Evolutionary conservation across 2,888 invertebrate species (phyloP), one percentile per base, ranked within the genome.

Genomic region (Himalopsyche kuldschensis): DNA sequence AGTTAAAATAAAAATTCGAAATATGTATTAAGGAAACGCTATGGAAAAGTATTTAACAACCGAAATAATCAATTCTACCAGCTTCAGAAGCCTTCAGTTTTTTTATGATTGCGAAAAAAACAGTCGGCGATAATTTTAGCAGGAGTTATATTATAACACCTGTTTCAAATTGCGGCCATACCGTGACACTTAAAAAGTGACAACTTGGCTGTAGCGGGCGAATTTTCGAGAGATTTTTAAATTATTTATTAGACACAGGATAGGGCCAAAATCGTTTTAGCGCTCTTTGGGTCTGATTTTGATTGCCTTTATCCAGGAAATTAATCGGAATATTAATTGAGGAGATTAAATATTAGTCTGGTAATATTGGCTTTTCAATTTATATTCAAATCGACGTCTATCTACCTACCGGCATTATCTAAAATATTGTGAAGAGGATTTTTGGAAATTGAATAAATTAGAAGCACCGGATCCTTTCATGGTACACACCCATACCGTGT

Each of bases 281-380:
- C 69, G 30, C 69, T 69, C 30, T 11, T 69, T 30, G 69, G 69
- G 69, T 69, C 69, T 69, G 69, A 69, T 69, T 69, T 69, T 69
- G 69, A 69, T 69, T 69, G 69, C 69, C 69, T 69, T 69, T 69
- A 69, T 69, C 69, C 69, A 69, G 69, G 69, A 69, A 69, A 69
- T 69, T 69, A 69, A 69, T 69, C 69, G 69, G 69, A 69, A 69
- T 69, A 69, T 69, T 69, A 69, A 69, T 69, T 69, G 69, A 27
- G 69, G 69, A 69, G 69, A 69, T 69, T 69, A 69, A 69, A 69
- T 69, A 69, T 69, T 69, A 69, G 69, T 69, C 69, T 69, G 69
- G 69, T 69, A 69, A 69, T 69, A 69, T 69, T 27, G 69, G 69
- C 69, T 69, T 69, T 69, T 27, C 69, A 69, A 69, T 69, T 69